phyloP scores from a whole-genome alignment of 2,888 invertebrate species.

The Heliconius cydno region DNA sequence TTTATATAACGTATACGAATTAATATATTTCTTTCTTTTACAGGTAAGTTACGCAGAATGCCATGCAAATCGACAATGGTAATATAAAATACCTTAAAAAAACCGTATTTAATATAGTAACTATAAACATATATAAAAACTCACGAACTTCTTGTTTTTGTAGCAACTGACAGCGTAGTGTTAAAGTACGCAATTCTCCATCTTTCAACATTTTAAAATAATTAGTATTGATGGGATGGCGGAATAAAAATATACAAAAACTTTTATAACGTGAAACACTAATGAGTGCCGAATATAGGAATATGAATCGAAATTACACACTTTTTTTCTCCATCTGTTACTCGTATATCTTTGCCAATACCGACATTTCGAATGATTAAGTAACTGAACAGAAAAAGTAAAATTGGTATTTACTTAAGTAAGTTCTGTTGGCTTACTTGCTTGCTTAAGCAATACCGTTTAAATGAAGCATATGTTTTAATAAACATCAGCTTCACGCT shows the following conservation, averaged over 20 bases:
- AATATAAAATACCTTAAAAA: constrained; percentile 2
- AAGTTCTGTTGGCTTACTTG: not conserved
- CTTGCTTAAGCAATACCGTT: constrained; percentile 36
- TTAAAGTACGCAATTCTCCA: not conserved
- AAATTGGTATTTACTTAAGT: constrained; percentile 13
- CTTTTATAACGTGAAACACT: not conserved
- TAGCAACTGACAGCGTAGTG: not conserved
- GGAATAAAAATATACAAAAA: constrained; percentile 4
- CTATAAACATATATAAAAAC: not conserved
- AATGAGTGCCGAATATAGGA: not conserved
- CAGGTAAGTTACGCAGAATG: constrained; percentile 53
- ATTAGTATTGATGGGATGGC: not conserved
- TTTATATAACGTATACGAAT: not conserved
- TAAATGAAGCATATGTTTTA: constrained; percentile 47
- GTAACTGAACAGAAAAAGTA: constrained; percentile 35
- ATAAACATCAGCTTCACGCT: constrained; percentile 31
- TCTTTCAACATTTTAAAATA: not conserved
- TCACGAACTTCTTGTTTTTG: not conserved
- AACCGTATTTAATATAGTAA: not conserved
- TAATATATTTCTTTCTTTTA: constrained; percentile 47
- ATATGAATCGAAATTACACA: not conserved
- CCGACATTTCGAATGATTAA: constrained; percentile 24
- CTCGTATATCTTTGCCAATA: constrained; percentile 2
- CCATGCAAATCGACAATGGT: not conserved
- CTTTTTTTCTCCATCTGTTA: not conserved